Percentiles rank a stretch among this genome's conserved stretches.
Conservation (phyloP, 2,888 invertebrate species). For the Dryococelus australis region DNA sequence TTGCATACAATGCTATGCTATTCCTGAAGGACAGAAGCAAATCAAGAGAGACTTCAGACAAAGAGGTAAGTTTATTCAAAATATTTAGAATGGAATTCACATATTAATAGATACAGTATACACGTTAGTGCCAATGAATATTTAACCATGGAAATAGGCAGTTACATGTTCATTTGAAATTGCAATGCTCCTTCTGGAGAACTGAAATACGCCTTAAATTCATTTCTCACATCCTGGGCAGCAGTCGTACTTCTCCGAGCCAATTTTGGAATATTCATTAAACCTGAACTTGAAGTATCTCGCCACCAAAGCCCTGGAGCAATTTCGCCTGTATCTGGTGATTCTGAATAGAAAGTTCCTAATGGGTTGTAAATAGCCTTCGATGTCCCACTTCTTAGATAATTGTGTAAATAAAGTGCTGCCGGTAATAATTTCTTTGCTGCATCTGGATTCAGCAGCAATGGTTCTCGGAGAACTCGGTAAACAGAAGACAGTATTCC, state of each 20-base stretch:
- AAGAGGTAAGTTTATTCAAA: too few species aligned
- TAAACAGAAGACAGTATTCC: too few species aligned
- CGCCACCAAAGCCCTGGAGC: not conserved
- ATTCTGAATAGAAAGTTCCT: not conserved
- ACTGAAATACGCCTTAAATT: constrained; percentile 6
- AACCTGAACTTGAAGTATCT: not conserved
- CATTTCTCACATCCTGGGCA: not conserved
- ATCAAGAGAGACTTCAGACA: too few species aligned
- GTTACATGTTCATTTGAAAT: not conserved
- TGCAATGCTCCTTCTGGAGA: not conserved
- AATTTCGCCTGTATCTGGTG: not conserved
- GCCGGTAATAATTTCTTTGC: not conserved
- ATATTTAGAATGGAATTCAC: too few species aligned
- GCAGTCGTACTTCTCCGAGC: not conserved
- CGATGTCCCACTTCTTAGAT: not conserved
- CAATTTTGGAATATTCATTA: not conserved
- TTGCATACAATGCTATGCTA: too few species aligned
- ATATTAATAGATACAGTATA: too few species aligned
- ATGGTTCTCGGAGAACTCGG: too few species aligned
- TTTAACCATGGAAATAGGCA: too few species aligned
- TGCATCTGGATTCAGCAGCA: not conserved
- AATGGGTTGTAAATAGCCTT: not conserved
- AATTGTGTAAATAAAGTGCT: not conserved
- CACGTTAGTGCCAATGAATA: too few species aligned
- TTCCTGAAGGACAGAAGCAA: too few species aligned